Evolutionary conservation across 2,888 invertebrate species (phyloP), one percentile per base, ranked within the genome.

Genomic region (Azorinus chamasolen): DNA sequence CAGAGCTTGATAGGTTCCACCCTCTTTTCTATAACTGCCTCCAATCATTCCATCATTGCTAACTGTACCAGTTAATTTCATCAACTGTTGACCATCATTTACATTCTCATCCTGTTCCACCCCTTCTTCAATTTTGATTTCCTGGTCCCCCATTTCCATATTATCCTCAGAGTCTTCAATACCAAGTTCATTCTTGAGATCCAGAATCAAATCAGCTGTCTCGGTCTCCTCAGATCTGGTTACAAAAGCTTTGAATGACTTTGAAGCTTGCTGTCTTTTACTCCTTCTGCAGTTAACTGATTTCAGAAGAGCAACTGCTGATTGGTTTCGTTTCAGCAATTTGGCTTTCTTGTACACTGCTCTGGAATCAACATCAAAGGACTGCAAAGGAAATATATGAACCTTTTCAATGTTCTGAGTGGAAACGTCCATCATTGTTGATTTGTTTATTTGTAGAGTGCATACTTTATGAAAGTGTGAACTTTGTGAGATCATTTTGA

Each of bases 351-450:
- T 41, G 43, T 43, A 73, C n/a, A 61, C 75, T 18, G 39, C 50
- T 45, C 54, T 62, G 5, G 27, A 45, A 22, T 72, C 53, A 1
- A 80, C 68, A 65, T 76, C 79, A 27, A 80, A 51, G 20, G 75
- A 57, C 79, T 79, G 68, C 1, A 32, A 65, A 18, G 48, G 16
- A 18, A 45, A 16, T 32, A 32, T 16, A 25, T 5, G 18, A 24
- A 27, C 54, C n/a, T 27, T n/a, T 12, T 54, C 37, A n/a, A n/a
- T n/a, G n/a, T n/a, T n/a, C n/a, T n/a, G n/a, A n/a, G n/a, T n/a
- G n/a, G n/a, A n/a, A n/a, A n/a, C n/a, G n/a, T n/a, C n/a, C n/a
- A n/a, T n/a, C n/a, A n/a, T n/a, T n/a, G n/a, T n/a, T n/a, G n/a
- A n/a, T n/a, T n/a, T n/a, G n/a, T n/a, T n/a, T n/a, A n/a, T n/a